Conservation (phyloP, 2,888 invertebrate species). For the Atrina japonica region DNA sequence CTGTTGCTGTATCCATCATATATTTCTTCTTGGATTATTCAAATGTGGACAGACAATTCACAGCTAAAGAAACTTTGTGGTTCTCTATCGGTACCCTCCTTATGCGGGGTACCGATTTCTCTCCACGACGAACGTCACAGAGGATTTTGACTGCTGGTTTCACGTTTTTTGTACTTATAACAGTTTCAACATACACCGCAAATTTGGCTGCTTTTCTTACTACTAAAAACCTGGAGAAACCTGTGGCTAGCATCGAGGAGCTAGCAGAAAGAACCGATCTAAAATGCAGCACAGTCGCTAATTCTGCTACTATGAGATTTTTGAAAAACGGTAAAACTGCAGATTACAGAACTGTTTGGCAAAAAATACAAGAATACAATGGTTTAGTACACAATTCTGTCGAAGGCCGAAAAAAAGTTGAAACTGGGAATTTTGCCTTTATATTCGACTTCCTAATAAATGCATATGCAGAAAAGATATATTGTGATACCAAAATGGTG, state of each 20-base stretch:
- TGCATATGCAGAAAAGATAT: slow-evolving; percentile 62
- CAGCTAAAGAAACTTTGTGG: slow-evolving; percentile 67
- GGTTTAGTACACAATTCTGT: slow-evolving; percentile 53
- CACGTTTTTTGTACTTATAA: slow-evolving; percentile 74
- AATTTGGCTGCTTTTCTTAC: slow-evolving; percentile 77
- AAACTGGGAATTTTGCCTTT: slow-evolving; percentile 59
- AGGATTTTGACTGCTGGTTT: slow-evolving; percentile 72
- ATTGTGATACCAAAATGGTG: slow-evolving; percentile 65
- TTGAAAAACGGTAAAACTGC: slow-evolving; percentile 53
- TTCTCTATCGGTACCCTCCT: slow-evolving; percentile 69
- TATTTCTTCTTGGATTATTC: slow-evolving; percentile 66
- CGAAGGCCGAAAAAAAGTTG: slow-evolving; percentile 47
- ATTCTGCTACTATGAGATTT: slow-evolving; percentile 72
- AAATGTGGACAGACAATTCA: slow-evolving; percentile 64
- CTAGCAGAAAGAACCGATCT: slow-evolving; percentile 59
- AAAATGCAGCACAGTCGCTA: slow-evolving; percentile 59
- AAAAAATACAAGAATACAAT: slow-evolving; percentile 44
- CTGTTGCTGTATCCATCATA: slow-evolving; percentile 62
- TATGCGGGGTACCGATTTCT: slow-evolving; percentile 73
- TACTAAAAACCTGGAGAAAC: slow-evolving; percentile 66
- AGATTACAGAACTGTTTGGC: slow-evolving; percentile 59
- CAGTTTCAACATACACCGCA: slow-evolving; percentile 74
- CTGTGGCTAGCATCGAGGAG: slow-evolving; percentile 63
- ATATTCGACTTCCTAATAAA: slow-evolving; percentile 74
- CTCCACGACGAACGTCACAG: slow-evolving; percentile 68